These are phyloP conservation scores for Taenioides sp. DNA, from an alignment of 2,797 vertebrate species.

Conservation along the genomic window DNA sequence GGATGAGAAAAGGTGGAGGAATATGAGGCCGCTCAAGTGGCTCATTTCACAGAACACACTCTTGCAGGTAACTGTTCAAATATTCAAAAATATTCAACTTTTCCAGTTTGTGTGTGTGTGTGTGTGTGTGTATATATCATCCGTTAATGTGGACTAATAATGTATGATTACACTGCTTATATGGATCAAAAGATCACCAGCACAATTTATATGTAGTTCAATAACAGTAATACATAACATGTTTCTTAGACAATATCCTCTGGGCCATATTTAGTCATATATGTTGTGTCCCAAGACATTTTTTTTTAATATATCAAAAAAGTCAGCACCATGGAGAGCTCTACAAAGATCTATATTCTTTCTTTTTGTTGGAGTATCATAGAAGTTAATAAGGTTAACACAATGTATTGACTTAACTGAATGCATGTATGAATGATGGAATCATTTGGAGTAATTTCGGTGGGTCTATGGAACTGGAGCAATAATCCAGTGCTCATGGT, in stretches of 20 bases:
- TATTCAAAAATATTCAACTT: conserved; percentile 6
- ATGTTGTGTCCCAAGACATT: neutral
- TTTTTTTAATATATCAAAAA: neutral
- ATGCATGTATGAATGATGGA: neutral
- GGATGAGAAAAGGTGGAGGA: conserved; percentile 52
- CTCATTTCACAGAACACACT: conserved; percentile 41
- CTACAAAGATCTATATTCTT: neutral
- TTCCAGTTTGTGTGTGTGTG: neutral
- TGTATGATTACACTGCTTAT: neutral
- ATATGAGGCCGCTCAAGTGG: conserved; percentile 55
- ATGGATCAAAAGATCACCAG: neutral
- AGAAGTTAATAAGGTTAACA: neutral
- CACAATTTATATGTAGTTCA: no score
- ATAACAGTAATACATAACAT: neutral
- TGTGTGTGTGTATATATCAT: no score
- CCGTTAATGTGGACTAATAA: no score
- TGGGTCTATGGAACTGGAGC: no score
- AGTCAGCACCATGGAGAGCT: conserved; percentile 52
- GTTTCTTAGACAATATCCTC: neutral
- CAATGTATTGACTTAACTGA: neutral
- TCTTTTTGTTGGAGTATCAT: neutral
- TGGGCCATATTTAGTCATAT: neutral
- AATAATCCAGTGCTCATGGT: no score
- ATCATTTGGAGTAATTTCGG: no score
- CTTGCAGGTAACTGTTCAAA: conserved; percentile 29